Evolutionary conservation across 23 tunicate genomes (phyloP), one percentile per base, ranked within the genome.

Genomic region (Styela plicata): DNA sequence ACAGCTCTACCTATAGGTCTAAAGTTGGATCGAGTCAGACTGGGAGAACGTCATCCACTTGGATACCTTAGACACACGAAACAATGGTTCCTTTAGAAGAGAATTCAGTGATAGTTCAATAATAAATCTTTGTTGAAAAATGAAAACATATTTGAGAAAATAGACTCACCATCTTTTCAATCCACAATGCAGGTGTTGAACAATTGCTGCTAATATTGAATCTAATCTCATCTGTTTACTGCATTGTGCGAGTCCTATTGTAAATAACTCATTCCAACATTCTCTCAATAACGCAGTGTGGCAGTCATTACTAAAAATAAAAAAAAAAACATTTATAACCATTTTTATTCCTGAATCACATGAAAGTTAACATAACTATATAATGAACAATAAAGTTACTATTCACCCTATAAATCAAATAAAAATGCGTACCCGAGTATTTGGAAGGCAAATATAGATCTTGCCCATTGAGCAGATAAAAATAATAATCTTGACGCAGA

Each of bases 381-480:
- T n/a, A n/a, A n/a, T n/a, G n/a, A n/a, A n/a, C n/a, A n/a, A n/a
- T n/a, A n/a, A n/a, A n/a, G n/a, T n/a, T n/a, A n/a, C n/a, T n/a
- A n/a, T n/a, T n/a, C n/a, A n/a, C n/a, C n/a, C n/a, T n/a, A n/a
- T n/a, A n/a, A n/a, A n/a, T n/a, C n/a, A n/a, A n/a, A n/a, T n/a
- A n/a, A n/a, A 52, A 52, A 26, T 16, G 17, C 83, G 20, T 64
- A 91, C 97, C 97, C 74, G 52, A 91, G 79, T 24, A 87, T 23
- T 62, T 86, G 97, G 37, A 91, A 91, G 22, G 97, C 91, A 65
- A 86, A 87, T 74, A 91, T 84, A 3, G 90, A 86, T 34, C 91
- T 65, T 13, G 97, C 91, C 97, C 97, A 91, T 67, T 91, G 91
- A 1, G 97, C 91, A 3, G 97, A 86, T 19, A 91, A 73, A 80